These are phyloP conservation scores for Phylloscopus trochilus DNA, from an alignment of 2,113 vertebrate genomes.

Conservation along the genomic window DNA sequence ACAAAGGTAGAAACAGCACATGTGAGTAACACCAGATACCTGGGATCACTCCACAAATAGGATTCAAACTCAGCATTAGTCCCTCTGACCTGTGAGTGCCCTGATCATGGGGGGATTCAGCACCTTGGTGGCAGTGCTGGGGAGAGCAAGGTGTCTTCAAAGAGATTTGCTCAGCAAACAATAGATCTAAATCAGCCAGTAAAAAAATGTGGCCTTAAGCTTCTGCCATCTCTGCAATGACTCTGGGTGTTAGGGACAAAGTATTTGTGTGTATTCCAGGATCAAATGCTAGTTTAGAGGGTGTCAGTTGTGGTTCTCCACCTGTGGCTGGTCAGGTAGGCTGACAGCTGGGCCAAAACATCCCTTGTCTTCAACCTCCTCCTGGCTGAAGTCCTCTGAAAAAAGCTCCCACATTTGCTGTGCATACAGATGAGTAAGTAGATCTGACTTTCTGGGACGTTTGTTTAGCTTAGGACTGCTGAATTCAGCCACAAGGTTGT, in stretches of 20 bases:
- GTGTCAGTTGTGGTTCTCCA: background rate
- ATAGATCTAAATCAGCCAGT: background rate
- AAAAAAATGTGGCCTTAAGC: background rate
- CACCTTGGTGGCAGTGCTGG: accelerated
- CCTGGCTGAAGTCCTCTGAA: background rate
- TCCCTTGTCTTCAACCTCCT: background rate
- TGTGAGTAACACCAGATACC: background rate
- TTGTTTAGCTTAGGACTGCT: background rate
- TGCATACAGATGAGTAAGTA: background rate
- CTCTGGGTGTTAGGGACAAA: background rate
- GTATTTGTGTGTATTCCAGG: background rate
- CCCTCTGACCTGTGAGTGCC: background rate
- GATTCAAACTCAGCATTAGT: background rate
- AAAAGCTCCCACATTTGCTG: background rate
- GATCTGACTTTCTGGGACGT: background rate
- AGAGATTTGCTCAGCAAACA: background rate
- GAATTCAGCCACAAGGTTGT: background rate
- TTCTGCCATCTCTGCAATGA: background rate
- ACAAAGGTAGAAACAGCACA: background rate
- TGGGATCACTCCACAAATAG: background rate
- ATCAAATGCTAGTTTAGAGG: background rate
- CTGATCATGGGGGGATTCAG: accelerated
- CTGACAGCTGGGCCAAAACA: background rate
- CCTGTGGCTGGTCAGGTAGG: background rate
- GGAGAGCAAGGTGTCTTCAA: background rate